Percentiles rank a stretch among this genome's conserved stretches.
phyloP scores from a whole-genome alignment of 2,888 invertebrate species.

The Trachelus troglodyta region DNA sequence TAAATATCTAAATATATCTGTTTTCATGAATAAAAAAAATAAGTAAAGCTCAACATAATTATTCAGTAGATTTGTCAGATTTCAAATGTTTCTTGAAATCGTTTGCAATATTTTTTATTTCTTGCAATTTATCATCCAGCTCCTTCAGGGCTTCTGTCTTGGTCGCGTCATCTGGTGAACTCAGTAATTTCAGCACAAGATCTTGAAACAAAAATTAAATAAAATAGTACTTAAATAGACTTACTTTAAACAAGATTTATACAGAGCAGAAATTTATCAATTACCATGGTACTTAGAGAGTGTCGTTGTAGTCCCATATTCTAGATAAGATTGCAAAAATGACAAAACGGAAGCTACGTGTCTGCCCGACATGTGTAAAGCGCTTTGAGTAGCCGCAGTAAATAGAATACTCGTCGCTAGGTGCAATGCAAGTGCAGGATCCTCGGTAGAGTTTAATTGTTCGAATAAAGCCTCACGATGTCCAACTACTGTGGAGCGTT shows the following conservation, averaged over 20 bases:
- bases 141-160: constrained; percentile 69
- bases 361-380: constrained; percentile 93
- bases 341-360: constrained; percentile 86
- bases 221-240: constrained; percentile 2
- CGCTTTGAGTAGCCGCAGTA: constrained; percentile 81
- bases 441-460: constrained; percentile 79
- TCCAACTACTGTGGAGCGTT: constrained; percentile 79
- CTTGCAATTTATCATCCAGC: constrained; percentile 67
- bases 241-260: neutral
- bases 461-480: constrained; percentile 86
- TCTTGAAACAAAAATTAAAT: constrained; percentile 66
- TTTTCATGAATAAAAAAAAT: neutral
- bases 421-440: constrained; percentile 84
- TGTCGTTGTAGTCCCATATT: constrained; percentile 73
- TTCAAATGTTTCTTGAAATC: constrained; percentile 67
- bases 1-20: neutral
- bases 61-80: constrained; percentile 49
- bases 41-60: constrained; percentile 10
- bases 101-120: constrained; percentile 69
- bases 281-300: constrained; percentile 84
- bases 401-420: constrained; percentile 83
- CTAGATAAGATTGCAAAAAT: constrained; percentile 78
- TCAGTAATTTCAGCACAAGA: constrained; percentile 74
- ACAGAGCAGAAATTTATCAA: constrained; percentile 34
- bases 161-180: constrained; percentile 66